Evolutionary conservation across 2,888 invertebrate species (phyloP), one percentile per base, ranked within the genome.

Genomic region (Eubasilissa splendida): DNA sequence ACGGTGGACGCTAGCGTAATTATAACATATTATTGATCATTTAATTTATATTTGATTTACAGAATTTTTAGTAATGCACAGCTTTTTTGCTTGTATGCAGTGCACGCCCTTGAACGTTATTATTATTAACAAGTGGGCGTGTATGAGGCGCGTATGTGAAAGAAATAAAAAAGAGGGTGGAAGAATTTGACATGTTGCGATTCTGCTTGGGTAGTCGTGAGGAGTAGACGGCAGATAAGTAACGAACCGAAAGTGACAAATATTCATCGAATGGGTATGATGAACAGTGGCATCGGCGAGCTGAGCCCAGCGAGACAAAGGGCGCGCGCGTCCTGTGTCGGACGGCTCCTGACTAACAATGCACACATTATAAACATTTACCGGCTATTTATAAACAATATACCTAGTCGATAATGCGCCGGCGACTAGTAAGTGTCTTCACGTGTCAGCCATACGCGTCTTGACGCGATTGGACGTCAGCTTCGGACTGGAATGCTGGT

Each of bases 301-400:
- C 42, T 7, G 42, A 42, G 42, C 4, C 22, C 53, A 31, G 14
- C 22, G 76, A 53, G 73, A 79, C 82, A 79, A 71, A 82, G 74
- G 79, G 73, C 42, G 77, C 73, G 77, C 79, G 79, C 82, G 82
- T 82, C 82, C 82, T 82, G 82, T 82, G 33, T 73, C 4, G 68
- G 31, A 71, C 82, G 76, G 58, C 76, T 42, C 14, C 56, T 31
- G 82, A 82, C 82, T 82, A 79, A 73, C 82, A 82, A 82, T 82
- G 73, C 54, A 53, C 31, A 76, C 70, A 76, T 76, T 56, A 76
- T 70, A 76, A 80, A 76, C 66, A 79, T 75, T 79, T 75, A 60
- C 80, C 58, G 22, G 50, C 80, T 52, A 76, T 80, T 80, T 80
- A 80, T 80, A 76, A 70, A 80, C 66, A 76, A 76, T 77, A 59